A percentile compares a stretch with the other conserved stretches of the same genome.
Conservation (phyloP, 2,888 invertebrate species). For the Meloe dianella region DNA sequence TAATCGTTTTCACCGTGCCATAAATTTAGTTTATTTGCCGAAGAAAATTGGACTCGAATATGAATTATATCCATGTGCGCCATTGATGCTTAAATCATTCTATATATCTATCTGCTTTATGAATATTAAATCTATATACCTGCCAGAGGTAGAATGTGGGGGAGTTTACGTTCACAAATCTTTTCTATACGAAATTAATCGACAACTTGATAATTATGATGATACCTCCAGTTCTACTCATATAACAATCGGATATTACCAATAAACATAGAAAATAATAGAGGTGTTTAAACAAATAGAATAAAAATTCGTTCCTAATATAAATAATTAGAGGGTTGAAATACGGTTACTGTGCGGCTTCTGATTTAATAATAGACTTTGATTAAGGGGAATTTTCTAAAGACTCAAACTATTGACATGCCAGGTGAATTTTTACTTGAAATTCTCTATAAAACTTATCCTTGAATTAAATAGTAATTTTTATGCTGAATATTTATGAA, state of each 20-base stretch:
- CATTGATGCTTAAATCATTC: slow-evolving; percentile 15
- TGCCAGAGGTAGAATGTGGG: neutral
- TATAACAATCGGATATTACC: neutral
- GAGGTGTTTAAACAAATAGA: slow-evolving; percentile 1
- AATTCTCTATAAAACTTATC: neutral
- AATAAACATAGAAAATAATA: slow-evolving; percentile 4
- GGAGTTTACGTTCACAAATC: neutral
- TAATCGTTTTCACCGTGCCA: slow-evolving; percentile 48
- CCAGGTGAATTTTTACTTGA: neutral
- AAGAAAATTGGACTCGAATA: slow-evolving; percentile 49
- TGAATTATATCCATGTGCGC: slow-evolving; percentile 35
- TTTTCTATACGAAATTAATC: neutral
- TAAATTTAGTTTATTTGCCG: slow-evolving; percentile 54
- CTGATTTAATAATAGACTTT: slow-evolving; percentile 1
- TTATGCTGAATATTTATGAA: neutral
- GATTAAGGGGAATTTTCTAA: neutral
- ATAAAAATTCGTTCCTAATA: neutral
- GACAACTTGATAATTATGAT: neutral
- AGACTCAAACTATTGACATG: neutral
- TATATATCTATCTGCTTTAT: slow-evolving; percentile 25
- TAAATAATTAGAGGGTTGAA: slow-evolving; percentile 1
- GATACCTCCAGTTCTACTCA: neutral
- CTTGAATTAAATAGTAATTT: slow-evolving; percentile 2
- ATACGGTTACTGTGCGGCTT: slow-evolving; percentile 1
- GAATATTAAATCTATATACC: slow-evolving; percentile 24